Conservation (phyloP, 2,888 invertebrate genomes). For the Tenthredo notha region DNA sequence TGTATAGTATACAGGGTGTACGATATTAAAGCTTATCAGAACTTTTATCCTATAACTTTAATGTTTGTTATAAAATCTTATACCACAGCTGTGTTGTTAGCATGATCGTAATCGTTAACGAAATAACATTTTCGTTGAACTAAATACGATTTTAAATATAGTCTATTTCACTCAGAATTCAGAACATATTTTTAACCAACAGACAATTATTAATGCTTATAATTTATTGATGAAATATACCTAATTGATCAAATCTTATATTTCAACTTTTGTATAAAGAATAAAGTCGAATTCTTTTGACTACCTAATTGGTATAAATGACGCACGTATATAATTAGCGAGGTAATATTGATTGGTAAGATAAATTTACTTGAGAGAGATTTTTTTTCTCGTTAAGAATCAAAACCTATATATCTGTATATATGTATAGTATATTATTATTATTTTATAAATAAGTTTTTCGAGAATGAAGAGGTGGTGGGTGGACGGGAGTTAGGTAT, state of each 20-base stretch:
- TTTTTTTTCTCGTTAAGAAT: slow-evolving; percentile 3
- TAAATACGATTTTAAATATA: background rate
- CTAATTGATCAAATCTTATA: background rate
- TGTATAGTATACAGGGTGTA: background rate
- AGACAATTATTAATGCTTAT: background rate
- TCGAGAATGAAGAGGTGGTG: too few relatives aligned
- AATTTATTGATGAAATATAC: background rate
- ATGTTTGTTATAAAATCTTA: slow-evolving; percentile 9
- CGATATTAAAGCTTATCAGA: background rate
- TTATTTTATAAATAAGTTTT: background rate
- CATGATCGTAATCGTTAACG: background rate
- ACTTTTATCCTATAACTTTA: slow-evolving; percentile 14
- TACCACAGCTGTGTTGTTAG: background rate
- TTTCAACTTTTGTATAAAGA: background rate
- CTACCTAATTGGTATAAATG: background rate
- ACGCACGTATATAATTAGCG: slow-evolving; percentile 16
- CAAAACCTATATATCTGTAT: background rate
- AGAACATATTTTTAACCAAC: too few relatives aligned
- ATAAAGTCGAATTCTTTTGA: background rate
- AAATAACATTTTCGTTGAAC: background rate
- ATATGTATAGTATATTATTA: background rate
- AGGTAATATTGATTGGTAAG: background rate
- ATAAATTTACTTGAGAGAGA: slow-evolving; percentile 13
- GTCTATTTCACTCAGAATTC: too few relatives aligned
- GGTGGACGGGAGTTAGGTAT: background rate